Conservation (phyloP, 1,140 invertebrate genomes). For the Anthonomus grandis region DNA sequence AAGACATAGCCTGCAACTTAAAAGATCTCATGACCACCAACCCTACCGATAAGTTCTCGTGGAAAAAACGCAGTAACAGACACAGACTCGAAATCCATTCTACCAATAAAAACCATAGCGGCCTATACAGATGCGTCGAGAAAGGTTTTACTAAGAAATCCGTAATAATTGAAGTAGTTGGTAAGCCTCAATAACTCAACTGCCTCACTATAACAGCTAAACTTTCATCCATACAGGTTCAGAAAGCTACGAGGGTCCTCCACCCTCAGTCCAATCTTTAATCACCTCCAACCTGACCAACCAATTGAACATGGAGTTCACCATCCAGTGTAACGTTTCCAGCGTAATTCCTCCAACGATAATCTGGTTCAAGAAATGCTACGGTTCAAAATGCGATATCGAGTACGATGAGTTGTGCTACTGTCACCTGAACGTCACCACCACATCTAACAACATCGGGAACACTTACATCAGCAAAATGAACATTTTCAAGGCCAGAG, state of each 20-base stretch:
- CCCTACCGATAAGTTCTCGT: conserved; percentile 2
- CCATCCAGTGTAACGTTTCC: conserved; percentile 41
- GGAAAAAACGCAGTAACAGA: conserved; percentile 13
- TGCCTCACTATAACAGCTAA: neutral
- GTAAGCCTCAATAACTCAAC: conserved; percentile 21
- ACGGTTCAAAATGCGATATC: conserved; percentile 33
- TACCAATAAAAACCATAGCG: conserved; percentile 25
- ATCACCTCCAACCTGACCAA: conserved; percentile 33
- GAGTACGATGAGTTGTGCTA: conserved; percentile 35
- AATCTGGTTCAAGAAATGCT: conserved; percentile 43
- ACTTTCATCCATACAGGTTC: conserved; percentile 15
- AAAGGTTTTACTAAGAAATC: conserved; percentile 28
- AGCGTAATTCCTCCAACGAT: conserved; percentile 36
- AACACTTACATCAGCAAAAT: conserved; percentile 42
- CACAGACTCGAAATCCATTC: conserved; percentile 24
- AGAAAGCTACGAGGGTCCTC: conserved; percentile 25
- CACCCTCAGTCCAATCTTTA: conserved; percentile 33
- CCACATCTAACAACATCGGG: conserved; percentile 22
- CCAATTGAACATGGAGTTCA: conserved; percentile 34
- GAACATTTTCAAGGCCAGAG: conserved; percentile 36
- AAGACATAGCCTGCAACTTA: conserved; percentile 17
- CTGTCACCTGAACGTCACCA: conserved; percentile 30
- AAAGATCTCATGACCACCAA: conserved; percentile 8
- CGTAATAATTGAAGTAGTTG: conserved; percentile 32
- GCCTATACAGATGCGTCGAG: conserved; percentile 34